Base-by-base conservation (phyloP, 1,140 invertebrate species). In the Aphaenogaster floridana region DNA sequence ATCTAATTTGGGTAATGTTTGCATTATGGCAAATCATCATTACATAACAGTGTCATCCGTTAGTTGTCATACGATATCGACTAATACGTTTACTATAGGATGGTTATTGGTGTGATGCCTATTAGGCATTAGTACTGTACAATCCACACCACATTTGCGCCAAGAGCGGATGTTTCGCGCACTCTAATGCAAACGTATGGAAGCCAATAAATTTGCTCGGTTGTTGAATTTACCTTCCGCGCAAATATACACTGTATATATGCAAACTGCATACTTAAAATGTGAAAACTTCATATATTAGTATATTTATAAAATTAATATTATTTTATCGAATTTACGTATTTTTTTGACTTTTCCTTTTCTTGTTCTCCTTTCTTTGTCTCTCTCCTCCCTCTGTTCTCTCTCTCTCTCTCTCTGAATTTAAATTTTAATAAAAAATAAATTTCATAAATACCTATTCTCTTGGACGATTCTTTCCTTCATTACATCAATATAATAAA, bases 71-170 rank as follows among this genome's bases (percentile, higher is more conserved):
- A 52, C 8, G 36, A 21, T 72, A 86, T 89, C 52, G 52, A 68
- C 48, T 88, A 79, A 76, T 79, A 86, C 36, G 42, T 86, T 88
- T 86, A 36, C 59, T 66, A 7, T 54, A 57, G 64, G 6, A 74
- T 57, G 36, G 79, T 89, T 76, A 88, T 76, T 74, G 45, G 36
- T 59, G 13, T 59, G 13, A 59, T 89, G 54, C 48, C 69, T 54
- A 59, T 80, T 89, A 80, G 61, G 68, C 45, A 69, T 89, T 80
- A 80, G 61, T 39, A 54, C 39, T 57, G 34, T 59, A 78, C 52
- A 61, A 77, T 88, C 48, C 45, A 61, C 61, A 59, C 15, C 17
- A 8, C 13, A 59, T 57, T 57, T 52, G 21, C n/a, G 21, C 85
- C 87, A 88, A 89, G 21, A 89, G 52, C 42, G 64, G 36, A 71